Conservation (phyloP, 2,888 invertebrate species). For the Temnothorax ravouxi region DNA sequence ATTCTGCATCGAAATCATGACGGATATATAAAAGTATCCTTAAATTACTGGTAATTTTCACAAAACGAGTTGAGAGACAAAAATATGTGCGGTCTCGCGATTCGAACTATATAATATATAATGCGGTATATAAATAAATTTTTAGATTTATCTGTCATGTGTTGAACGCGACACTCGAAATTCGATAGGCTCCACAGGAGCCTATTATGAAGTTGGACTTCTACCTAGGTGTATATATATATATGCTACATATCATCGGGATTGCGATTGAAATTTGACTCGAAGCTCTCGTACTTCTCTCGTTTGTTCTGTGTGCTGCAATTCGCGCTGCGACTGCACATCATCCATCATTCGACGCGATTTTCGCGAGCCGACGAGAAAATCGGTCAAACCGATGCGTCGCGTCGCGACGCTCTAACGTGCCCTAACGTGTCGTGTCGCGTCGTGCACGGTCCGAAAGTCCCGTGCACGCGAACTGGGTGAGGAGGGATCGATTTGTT, state of each 20-base stretch:
- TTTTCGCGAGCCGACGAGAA: background rate
- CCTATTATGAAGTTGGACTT: background rate
- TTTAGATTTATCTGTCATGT: background rate
- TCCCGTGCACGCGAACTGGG: constrained; percentile 38
- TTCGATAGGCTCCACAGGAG: background rate
- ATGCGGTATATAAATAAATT: background rate
- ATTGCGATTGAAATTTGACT: constrained; percentile 5
- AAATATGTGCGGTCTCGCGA: background rate
- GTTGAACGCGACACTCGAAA: background rate
- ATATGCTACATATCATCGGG: background rate
- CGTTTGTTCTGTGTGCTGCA: background rate
- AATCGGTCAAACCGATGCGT: constrained; percentile 5
- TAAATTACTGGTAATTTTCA: background rate
- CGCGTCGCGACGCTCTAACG: background rate
- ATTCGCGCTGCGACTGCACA: background rate
- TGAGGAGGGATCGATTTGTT: constrained; percentile 73
- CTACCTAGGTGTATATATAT: background rate
- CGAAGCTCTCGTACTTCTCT: background rate
- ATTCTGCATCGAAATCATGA: background rate
- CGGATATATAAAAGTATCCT: background rate
- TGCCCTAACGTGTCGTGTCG: background rate
- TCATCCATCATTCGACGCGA: background rate
- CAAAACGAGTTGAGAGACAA: background rate
- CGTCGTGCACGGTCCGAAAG: constrained; percentile 14
- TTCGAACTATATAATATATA: background rate